Base-by-base conservation (phyloP, 2,888 invertebrate species). In the Sinelater perroti region DNA sequence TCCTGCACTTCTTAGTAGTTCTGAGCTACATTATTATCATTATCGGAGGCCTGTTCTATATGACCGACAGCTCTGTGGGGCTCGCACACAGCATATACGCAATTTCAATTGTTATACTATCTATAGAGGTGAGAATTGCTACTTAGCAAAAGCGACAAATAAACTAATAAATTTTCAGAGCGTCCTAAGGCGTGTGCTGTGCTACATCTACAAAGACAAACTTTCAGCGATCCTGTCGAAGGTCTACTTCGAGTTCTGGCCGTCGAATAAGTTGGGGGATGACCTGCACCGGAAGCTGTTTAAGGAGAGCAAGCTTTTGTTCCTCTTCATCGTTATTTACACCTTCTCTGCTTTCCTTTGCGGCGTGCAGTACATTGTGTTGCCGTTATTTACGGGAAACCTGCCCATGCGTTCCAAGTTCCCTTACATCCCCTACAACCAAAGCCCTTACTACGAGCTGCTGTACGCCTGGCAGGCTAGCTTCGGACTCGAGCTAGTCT, bases 231-330 rank as follows among this genome's bases (percentile, higher is more conserved):
- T 33, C 1, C 18, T 46, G n/a, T 1, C 11, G 8, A 14, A 17
- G 8, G 8, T 46, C 1, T 46, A 46, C 21, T 13, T n/a, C 11
- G 21, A 46, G 2, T 46, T 46, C 33, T 46, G 46, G 46, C 46
- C 33, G 3, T 46, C 46, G 2, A 21, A 10, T 3, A 4, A 2
- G 1, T 4, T 14, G 13, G 33, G 33, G 2, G 14, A 33, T n/a
- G 14, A 33, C 6, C 1, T 31, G 1, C 46, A 46, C 5, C 3
- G 21, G 7, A 21, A 46, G n/a, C 1, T 46, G 3, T 2, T 1
- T 1, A 20, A 7, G 1, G 1, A 1, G 2, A 46, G 46, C 13
- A 1, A 13, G 13, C 5, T 11, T 7, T 17, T 33, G 2, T 46
- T 20, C 8, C 6, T 31, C 7, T 46, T 20, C 28, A 13, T 13